Evolutionary conservation across 2,888 invertebrate species (phyloP), one percentile per base, ranked within the genome.

Genomic region (Parnassius apollo): DNA sequence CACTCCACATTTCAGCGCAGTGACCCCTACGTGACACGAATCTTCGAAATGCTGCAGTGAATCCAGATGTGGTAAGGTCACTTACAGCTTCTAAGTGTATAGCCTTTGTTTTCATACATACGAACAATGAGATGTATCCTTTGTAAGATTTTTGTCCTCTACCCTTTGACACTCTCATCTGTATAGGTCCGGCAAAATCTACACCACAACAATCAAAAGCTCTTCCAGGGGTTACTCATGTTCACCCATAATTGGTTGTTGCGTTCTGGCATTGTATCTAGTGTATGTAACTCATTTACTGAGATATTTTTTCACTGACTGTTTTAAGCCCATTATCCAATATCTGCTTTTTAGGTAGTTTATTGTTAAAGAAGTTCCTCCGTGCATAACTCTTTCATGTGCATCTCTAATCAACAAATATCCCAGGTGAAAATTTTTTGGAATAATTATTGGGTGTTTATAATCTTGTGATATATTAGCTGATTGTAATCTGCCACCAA

Each of bases 151-250:
- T 18, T n/a, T 18, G n/a, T 18, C 18, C 18, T 1, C 18, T 18
- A 18, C 18, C 18, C 18, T 18, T 18, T 18, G 18, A 18, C 18
- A 18, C 18, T 18, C 18, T 18, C 18, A 18, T 18, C 18, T 18
- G 18, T 18, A 18, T 18, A 18, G 18, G 65, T 9, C 70, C 69
- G 8, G 66, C 58, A 55, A 65, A 71, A 48, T 72, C 72, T 2
- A 72, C 70, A 2, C 71, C 71, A 9, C 68, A 53, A 10, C 59
- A 54, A 44, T 57, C 65, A 52, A 72, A 72, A 9, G 71, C 67
- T 44, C 62, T 64, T 42, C 45, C 59, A 0, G 69, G 69, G n/a
- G n/a, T n/a, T n/a, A n/a, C n/a, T n/a, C n/a, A 10, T 72, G 48
- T 22, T 64, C 60, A 2, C 69, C 69, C 69, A 71, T 71, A 2